These are phyloP conservation scores for Eleutherodactylus coqui DNA, from an alignment of 2,797 vertebrate species.

Conservation along the genomic window DNA sequence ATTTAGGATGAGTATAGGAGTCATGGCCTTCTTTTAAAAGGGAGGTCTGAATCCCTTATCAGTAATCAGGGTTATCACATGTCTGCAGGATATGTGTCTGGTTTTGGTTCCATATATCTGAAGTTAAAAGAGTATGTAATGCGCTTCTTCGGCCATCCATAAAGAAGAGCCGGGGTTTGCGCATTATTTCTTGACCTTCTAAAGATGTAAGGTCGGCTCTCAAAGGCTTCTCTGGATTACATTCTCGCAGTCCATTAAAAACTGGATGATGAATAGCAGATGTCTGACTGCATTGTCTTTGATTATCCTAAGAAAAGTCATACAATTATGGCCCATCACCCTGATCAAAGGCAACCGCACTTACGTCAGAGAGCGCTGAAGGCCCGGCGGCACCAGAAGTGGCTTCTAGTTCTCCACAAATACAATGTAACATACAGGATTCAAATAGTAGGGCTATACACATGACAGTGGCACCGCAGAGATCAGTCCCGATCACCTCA, in stretches of 20 bases:
- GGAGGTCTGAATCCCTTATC: no score
- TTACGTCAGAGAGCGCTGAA: neutral
- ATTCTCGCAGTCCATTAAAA: conserved; percentile 28
- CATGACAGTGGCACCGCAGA: no score
- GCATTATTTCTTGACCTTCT: conserved; percentile 26
- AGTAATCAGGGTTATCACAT: neutral
- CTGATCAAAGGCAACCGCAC: neutral
- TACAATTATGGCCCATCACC: neutral
- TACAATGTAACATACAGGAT: neutral
- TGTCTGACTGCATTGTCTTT: conserved; percentile 26
- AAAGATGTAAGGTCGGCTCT: neutral
- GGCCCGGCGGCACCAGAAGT: neutral
- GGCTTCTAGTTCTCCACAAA: neutral
- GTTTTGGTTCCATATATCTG: neutral
- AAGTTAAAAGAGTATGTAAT: neutral
- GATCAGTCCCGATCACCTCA: no score
- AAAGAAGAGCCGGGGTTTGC: neutral
- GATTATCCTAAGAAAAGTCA: conserved; percentile 6
- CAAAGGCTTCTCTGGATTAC: conserved; percentile 31
- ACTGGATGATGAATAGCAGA: conserved; percentile 25
- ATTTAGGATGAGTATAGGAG: neutral
- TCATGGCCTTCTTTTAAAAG: no score
- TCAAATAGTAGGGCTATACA: no score
- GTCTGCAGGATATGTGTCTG: neutral
- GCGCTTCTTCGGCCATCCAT: neutral